A percentile compares a stretch with the other conserved stretches of the same genome.
Conservation (phyloP, 2,113 vertebrate genomes). For the Tonatia bakeri region DNA sequence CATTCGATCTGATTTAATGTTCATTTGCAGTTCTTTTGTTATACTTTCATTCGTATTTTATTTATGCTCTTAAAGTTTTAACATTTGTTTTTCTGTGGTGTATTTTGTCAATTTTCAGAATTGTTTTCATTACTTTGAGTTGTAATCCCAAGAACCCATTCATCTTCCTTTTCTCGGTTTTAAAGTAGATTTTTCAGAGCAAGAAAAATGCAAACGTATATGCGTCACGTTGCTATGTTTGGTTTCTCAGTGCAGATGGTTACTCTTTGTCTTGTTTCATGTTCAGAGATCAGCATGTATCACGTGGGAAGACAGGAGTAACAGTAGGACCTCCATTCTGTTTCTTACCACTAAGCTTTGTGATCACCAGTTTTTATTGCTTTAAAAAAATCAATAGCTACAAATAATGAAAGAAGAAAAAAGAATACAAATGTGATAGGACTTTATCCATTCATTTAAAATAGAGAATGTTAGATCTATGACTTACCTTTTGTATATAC, state of each 20-base stretch:
- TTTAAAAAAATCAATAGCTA: not conserved
- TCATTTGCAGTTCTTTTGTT: slow-evolving; percentile 60
- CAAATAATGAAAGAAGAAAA: slow-evolving; percentile 8
- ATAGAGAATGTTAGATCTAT: not conserved
- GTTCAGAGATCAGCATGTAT: slow-evolving; percentile 28
- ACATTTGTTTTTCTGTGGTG: slow-evolving; percentile 68
- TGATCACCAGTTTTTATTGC: not conserved
- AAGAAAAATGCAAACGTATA: not conserved
- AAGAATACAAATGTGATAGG: not conserved
- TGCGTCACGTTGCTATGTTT: not conserved
- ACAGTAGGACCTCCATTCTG: slow-evolving; percentile 36
- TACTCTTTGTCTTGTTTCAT: slow-evolving; percentile 15
- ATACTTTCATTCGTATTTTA: slow-evolving; percentile 62
- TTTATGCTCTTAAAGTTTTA: slow-evolving; percentile 66
- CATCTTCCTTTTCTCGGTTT: slow-evolving; percentile 58
- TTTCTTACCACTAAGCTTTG: not conserved
- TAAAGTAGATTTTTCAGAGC: slow-evolving; percentile 19
- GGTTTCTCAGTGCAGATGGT: not conserved
- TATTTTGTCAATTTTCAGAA: slow-evolving; percentile 55
- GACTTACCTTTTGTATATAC: not conserved
- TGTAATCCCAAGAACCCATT: slow-evolving; percentile 48
- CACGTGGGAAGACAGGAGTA: slow-evolving; percentile 18
- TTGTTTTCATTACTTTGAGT: slow-evolving; percentile 68
- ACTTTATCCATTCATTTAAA: slow-evolving; percentile 11
- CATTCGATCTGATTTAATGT: slow-evolving; percentile 63